phyloP scores from a whole-genome alignment of 1,140 invertebrate species.

The Procambarus virginalis region DNA sequence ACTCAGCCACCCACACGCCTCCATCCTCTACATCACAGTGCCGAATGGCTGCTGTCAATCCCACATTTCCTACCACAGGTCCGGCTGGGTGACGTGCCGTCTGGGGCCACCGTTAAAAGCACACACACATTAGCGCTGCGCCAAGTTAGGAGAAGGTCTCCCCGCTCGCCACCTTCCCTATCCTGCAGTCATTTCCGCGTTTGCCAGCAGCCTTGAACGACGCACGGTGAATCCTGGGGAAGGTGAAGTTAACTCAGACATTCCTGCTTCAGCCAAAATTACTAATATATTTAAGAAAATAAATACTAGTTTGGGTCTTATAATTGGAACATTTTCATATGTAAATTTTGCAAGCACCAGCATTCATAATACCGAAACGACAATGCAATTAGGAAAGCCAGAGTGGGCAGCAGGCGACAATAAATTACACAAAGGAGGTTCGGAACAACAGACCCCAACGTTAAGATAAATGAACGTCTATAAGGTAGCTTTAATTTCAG shows the following conservation, averaged over 20 bases:
- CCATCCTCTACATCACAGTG: background rate
- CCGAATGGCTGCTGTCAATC: background rate
- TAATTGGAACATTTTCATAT: no score
- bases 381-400: no score
- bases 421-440: no score
- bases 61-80: background rate
- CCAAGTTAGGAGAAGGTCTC: constrained; percentile 4
- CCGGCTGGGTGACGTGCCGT: constrained; percentile 2
- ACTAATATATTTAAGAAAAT: background rate
- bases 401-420: no score
- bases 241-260: background rate
- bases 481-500: no score
- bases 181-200: constrained; percentile 31
- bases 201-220: constrained; percentile 28
- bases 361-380: no score
- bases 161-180: constrained; percentile 21
- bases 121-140: constrained; percentile 32
- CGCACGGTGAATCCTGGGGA: background rate
- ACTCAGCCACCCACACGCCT: background rate
- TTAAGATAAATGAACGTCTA: no score
- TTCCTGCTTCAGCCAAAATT: background rate
- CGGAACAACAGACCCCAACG: no score
- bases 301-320: no score
- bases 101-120: constrained; percentile 32
- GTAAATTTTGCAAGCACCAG: no score